Evolutionary conservation across 2,888 invertebrate genomes (phyloP).

Genomic region (Trichacis sp.): DNA sequence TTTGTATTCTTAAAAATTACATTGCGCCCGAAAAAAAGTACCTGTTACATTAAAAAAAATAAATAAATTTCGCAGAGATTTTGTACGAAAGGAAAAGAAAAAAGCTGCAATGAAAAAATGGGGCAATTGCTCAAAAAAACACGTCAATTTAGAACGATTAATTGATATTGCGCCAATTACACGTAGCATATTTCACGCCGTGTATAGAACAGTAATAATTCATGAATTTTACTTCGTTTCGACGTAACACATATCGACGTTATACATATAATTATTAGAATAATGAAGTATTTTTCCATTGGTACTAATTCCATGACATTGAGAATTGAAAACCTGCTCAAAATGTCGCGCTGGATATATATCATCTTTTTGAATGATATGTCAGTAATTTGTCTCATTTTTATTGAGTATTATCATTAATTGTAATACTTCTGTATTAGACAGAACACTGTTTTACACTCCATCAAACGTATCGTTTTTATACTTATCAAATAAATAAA

Average conservation of each 20-base stretch:
- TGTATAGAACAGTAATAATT: not conserved
- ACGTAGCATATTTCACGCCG: slow-evolving; percentile 3
- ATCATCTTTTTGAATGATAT: slow-evolving; percentile 8
- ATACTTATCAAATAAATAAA: slow-evolving; percentile 14
- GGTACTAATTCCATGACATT: not conserved
- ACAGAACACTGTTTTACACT: too few relatives aligned
- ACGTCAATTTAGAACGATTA: too few relatives aligned
- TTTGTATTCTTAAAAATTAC: too few relatives aligned
- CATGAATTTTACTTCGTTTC: too few relatives aligned
- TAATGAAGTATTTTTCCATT: not conserved
- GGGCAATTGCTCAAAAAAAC: not conserved
- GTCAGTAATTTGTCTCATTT: not conserved
- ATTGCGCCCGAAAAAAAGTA: not conserved
- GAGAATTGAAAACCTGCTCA: slow-evolving; percentile 8
- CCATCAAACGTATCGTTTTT: slow-evolving; percentile 10
- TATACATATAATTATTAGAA: too few relatives aligned
- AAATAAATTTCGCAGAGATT: too few relatives aligned
- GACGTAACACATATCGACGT: too few relatives aligned
- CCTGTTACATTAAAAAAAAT: not conserved
- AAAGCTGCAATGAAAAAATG: not conserved
- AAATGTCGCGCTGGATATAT: slow-evolving; percentile 9
- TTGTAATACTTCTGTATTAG: too few relatives aligned
- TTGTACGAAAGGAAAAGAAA: slow-evolving; percentile 3
- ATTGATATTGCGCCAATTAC: too few relatives aligned
- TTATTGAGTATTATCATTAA: too few relatives aligned